Evolutionary conservation across 2,113 vertebrate species (phyloP).

Genomic region (Nibea coibor): DNA sequence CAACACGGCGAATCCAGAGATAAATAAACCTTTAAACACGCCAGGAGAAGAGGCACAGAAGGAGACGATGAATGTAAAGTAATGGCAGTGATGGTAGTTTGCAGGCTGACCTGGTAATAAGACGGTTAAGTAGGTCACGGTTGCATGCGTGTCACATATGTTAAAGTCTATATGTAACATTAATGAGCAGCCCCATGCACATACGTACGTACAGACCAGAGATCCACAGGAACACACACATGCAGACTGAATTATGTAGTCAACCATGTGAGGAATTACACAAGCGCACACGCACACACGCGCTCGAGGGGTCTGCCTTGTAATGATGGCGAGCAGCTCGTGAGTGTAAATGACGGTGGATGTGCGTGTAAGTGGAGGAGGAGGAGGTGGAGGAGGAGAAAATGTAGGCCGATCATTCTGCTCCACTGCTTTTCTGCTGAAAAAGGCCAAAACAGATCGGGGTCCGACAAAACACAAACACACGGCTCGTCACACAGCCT

Average conservation of each 20-base stretch:
- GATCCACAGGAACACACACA: constrained; percentile 19
- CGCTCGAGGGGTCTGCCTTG: constrained; percentile 14
- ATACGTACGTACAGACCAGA: constrained; percentile 11
- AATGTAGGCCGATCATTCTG: constrained; percentile 84
- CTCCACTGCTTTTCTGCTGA: constrained; percentile 74
- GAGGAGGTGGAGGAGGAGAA: background rate
- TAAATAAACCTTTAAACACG: background rate
- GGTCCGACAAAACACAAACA: constrained; percentile 39
- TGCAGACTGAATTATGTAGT: constrained; percentile 41
- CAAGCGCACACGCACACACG: constrained; percentile 13
- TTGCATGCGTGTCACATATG: constrained; percentile 57
- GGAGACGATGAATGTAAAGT: background rate
- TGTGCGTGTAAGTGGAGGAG: constrained; percentile 30
- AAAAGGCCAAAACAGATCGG: constrained; percentile 58
- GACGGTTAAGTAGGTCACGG: constrained; percentile 64
- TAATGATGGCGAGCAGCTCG: constrained; percentile 33
- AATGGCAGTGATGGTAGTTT: background rate
- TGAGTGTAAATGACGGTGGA: constrained; percentile 32
- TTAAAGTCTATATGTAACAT: constrained; percentile 55
- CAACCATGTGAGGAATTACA: constrained; percentile 48
- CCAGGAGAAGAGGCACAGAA: background rate
- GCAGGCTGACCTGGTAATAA: constrained; percentile 22
- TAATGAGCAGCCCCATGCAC: constrained; percentile 45
- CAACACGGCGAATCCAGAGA: constrained; percentile 1
- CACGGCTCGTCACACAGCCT: background rate